Evolutionary conservation across 2,888 invertebrate genomes (phyloP).

Genomic region (Fragum fragum): DNA sequence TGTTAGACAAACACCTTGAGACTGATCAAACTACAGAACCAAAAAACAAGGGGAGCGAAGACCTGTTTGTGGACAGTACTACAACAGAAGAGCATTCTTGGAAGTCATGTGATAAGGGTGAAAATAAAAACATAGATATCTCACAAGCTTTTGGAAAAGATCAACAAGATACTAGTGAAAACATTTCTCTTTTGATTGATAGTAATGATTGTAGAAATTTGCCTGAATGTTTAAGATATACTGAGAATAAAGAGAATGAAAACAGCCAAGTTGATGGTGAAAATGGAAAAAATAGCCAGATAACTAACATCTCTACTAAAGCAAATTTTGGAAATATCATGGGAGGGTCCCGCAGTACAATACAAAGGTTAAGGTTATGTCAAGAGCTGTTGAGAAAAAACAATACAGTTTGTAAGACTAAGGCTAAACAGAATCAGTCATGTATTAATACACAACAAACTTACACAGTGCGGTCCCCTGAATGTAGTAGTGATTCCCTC

Average conservation of each 20-base stretch:
- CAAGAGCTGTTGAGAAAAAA: too few species aligned
- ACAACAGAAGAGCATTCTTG: background rate
- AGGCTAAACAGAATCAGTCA: background rate
- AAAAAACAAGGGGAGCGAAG: conserved; percentile 9
- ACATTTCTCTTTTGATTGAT: background rate
- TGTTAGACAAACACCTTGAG: background rate
- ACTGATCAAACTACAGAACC: background rate
- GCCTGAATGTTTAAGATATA: too few species aligned
- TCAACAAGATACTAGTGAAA: too few species aligned
- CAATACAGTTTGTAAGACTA: background rate
- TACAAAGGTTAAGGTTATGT: too few species aligned
- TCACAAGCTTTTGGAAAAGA: too few species aligned
- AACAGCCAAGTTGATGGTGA: background rate
- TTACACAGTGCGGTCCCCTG: too few species aligned
- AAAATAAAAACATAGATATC: too few species aligned
- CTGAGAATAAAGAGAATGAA: background rate
- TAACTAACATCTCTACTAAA: background rate
- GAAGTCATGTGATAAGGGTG: conserved; percentile 9
- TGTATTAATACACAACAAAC: too few species aligned
- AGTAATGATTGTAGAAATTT: background rate
- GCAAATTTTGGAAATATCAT: too few species aligned
- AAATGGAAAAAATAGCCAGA: background rate
- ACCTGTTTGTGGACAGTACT: conserved; percentile 6
- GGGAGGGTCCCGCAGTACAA: too few species aligned
- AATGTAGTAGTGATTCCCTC: too few species aligned